A percentile compares a stretch with the other conserved stretches of the same genome.
These are phyloP conservation scores for Burhinus oedicnemus DNA, from an alignment of 2,113 vertebrate species.

Conservation along the genomic window DNA sequence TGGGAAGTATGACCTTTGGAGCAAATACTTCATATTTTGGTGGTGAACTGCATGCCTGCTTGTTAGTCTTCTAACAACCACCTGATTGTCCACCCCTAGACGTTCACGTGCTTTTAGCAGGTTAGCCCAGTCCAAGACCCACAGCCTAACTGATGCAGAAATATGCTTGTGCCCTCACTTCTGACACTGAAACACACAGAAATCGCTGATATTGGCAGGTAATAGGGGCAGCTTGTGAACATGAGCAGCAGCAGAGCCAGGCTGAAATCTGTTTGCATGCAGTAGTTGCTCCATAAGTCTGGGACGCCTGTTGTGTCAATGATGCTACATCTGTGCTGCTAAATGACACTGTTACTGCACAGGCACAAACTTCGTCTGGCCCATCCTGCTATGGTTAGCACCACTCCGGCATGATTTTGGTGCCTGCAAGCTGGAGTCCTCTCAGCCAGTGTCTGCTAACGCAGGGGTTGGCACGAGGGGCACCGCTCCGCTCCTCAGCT, in stretches of 20 bases:
- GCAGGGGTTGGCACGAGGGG: no score
- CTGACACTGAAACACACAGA: not conserved
- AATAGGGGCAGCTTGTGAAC: not conserved
- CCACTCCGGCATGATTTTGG: accelerated
- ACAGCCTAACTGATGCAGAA: not conserved
- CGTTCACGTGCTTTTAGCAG: not conserved
- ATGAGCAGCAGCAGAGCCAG: not conserved
- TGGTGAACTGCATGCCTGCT: not conserved
- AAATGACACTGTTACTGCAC: accelerated
- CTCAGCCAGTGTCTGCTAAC: accelerated
- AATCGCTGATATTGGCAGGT: not conserved
- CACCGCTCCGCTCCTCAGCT: accelerated
- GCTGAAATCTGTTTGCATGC: not conserved
- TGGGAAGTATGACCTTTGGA: not conserved
- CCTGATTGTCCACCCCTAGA: not conserved
- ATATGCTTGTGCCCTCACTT: not conserved
- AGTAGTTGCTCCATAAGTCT: not conserved
- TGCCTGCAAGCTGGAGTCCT: not conserved
- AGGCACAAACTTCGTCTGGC: accelerated
- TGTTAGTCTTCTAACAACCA: not conserved
- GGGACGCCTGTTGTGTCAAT: accelerated
- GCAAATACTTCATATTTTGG: not conserved
- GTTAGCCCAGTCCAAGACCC: not conserved
- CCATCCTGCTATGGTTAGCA: not conserved
- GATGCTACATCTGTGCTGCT: no score